Evolutionary conservation across 2,888 invertebrate species (phyloP).

Genomic region (Pristionchus maxplancki): DNA sequence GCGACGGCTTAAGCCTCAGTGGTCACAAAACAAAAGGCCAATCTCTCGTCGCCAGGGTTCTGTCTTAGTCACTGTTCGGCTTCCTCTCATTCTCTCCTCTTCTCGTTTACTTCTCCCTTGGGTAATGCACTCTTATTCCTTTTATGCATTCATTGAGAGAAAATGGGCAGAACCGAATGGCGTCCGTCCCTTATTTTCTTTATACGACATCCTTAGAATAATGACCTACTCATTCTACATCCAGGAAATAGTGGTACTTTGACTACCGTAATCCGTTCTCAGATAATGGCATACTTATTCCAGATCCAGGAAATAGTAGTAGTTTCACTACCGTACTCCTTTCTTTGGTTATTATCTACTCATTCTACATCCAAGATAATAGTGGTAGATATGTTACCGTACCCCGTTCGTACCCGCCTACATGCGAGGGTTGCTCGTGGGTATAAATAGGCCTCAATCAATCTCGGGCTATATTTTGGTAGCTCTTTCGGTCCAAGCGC

Average conservation of each 20-base stretch:
- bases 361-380: no score
- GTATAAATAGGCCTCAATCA: no score
- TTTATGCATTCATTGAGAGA: conserved; percentile 35
- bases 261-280: neutral
- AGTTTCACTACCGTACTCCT: no score
- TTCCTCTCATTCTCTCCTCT: neutral
- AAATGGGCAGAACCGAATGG: conserved; percentile 27
- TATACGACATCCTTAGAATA: neutral
- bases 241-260: neutral
- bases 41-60: neutral
- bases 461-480: no score
- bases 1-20: neutral
- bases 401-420: neutral
- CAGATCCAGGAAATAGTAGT: no score
- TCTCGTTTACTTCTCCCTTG: conserved; percentile 4
- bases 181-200: neutral
- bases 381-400: neutral
- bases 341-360: neutral
- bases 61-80: neutral
- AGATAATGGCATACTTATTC: no score
- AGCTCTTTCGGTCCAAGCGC: no score
- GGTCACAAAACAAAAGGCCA: conserved; percentile 31
- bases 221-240: neutral
- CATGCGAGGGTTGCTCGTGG: no score
- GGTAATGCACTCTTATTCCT: conserved; percentile 29